Evolutionary conservation across 2,113 vertebrate species (phyloP), one percentile per base, ranked within the genome.

Genomic region (Tor tambroides): DNA sequence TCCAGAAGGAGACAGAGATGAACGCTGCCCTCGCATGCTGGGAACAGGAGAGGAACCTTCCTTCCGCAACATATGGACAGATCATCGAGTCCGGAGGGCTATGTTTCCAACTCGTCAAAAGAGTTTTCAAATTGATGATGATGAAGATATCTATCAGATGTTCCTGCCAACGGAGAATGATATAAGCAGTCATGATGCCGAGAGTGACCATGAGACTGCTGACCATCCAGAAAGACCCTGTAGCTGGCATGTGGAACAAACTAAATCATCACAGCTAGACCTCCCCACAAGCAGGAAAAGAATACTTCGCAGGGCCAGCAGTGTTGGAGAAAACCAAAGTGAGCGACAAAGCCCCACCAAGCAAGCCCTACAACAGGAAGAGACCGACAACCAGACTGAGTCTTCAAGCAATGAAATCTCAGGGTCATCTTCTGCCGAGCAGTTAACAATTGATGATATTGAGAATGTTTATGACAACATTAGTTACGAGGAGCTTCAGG

Each of bases 381-480:
- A 92, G 81, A 92, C 72, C 28, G 78, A 88, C n/a, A 51, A 92
- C 78, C 92, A 94, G 87, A 93, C 93, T 0, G 95, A 95, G 74
- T 95, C 94, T 0, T 95, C 95, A 41, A 94, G 95, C 90, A 95
- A 94, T 6, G 90, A 95, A 43, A 91, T 93, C 2, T 95, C 96
- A 21, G 94, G 74, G 12, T 96, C 95, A 19, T 96, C 97, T 4
- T 98, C 96, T 6, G 96, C 96, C 0, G 93, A 97, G 80, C 97
- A 99, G 91, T 85, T 99, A 87, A 97, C 96, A 0, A 86, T 97
- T 0, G 97, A 98, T 28, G 97, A 98, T 23, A 95, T 98, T 65
- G 97, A 99, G 87, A 98, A 98, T 12, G 96, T 99, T 71, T 99
- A 99, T 87, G 98, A 99, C 87, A 99, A 99, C 86, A 98, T 99